Conservation (phyloP, 2,797 vertebrate species). For the Xenopus petersii region DNA sequence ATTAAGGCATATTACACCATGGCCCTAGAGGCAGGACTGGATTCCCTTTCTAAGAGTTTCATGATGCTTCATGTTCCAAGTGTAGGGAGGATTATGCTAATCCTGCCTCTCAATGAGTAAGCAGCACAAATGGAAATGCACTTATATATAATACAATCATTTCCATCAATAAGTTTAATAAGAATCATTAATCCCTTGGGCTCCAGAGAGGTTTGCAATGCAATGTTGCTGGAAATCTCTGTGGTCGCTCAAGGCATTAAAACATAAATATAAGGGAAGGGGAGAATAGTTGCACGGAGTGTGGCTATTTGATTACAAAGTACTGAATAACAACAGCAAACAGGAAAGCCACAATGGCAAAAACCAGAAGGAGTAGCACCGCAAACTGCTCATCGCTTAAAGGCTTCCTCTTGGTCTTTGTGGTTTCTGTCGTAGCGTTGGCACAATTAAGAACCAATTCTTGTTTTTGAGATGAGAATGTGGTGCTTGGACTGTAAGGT, state of each 20-base stretch:
- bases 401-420: slow-evolving; percentile 47
- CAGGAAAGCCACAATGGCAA: slow-evolving; percentile 66
- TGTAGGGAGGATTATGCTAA: slow-evolving; percentile 48
- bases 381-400: slow-evolving; percentile 66
- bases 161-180: slow-evolving; percentile 55
- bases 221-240: not conserved
- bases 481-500: slow-evolving; percentile 65
- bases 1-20: slow-evolving; percentile 52
- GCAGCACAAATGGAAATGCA: slow-evolving; percentile 55
- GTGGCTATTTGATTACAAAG: slow-evolving; percentile 69
- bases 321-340: slow-evolving; percentile 73
- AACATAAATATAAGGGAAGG: slow-evolving; percentile 56
- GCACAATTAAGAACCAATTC: slow-evolving; percentile 33
- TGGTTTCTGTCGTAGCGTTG: slow-evolving; percentile 21
- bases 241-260: not conserved
- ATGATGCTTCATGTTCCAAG: slow-evolving; percentile 42
- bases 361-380: slow-evolving; percentile 62
- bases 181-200: slow-evolving; percentile 50
- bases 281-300: slow-evolving; percentile 41
- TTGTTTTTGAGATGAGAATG: slow-evolving; percentile 62
- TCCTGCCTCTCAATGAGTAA: slow-evolving; percentile 54
- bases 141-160: slow-evolving; percentile 39
- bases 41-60: slow-evolving; percentile 45
- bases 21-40: slow-evolving; percentile 35
- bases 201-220: not conserved